These are phyloP conservation scores for Oreonectes daqikongensis DNA, from an alignment of 2,797 vertebrate species.

Conservation along the genomic window DNA sequence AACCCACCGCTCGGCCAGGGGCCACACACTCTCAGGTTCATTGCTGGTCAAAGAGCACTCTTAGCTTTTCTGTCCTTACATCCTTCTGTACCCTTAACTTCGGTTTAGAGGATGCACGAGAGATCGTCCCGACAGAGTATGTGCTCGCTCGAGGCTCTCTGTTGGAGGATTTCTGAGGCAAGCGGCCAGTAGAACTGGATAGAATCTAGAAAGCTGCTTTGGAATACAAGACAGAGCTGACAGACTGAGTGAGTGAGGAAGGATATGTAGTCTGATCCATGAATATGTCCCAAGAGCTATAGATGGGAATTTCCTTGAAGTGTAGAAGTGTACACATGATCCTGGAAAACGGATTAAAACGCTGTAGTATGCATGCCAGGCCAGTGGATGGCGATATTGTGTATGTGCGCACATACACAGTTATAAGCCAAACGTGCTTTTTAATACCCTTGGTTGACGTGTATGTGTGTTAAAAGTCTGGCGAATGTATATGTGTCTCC, in stretches of 20 bases:
- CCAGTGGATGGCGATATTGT: too few relatives aligned
- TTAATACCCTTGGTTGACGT: too few relatives aligned
- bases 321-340: too few relatives aligned
- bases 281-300: neutral
- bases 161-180: conserved; percentile 18
- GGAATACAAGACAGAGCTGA: conserved; percentile 56
- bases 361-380: too few relatives aligned
- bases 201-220: conserved; percentile 56
- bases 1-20: conserved; percentile 50
- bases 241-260: conserved; percentile 52
- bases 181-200: conserved; percentile 42
- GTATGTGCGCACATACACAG: too few relatives aligned
- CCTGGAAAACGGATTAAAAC: too few relatives aligned
- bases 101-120: neutral
- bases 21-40: conserved; percentile 63
- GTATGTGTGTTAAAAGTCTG: too few relatives aligned
- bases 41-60: conserved; percentile 47
- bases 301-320: neutral
- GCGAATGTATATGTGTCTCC: too few relatives aligned
- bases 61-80: conserved; percentile 53
- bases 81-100: conserved; percentile 49
- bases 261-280: conserved; percentile 60
- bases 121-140: neutral
- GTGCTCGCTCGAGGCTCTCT: neutral
- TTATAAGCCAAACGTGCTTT: too few relatives aligned